Base-by-base conservation (phyloP, 1,140 invertebrate genomes). In the Adoxophyes honmai region DNA sequence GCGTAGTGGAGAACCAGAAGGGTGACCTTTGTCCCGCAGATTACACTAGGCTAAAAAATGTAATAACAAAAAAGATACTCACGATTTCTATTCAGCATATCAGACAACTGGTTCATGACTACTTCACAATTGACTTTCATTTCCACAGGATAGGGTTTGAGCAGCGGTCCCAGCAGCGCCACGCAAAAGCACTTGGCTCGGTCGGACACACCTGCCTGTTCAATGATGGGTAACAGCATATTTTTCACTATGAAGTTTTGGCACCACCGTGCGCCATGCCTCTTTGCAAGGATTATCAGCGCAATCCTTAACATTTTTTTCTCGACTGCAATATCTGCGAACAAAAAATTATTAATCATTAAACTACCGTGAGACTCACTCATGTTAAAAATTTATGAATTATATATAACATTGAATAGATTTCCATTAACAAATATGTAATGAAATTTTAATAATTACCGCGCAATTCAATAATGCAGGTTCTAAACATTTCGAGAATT, bases 51-150 rank as follows among this genome's bases (percentile, higher is more conserved):
- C 15, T 52, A 55, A 51, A 52, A 36, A n/a, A 60, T 33, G 18
- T 57, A 52, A 55, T 39, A 15, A 57, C 34, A 56, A 53, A 34
- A 28, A 3, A 37, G 44, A 51, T 52, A 81, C 78, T 85, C 67
- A 89, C 86, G 61, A 70, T 72, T 64, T 9, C 66, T 52, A 5
- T 86, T 64, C 21, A 84, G 60, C 62, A 86, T 79, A 53, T 78
- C 71, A 14, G 73, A 37, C 4, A 88, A 57, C 36, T 81, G 71
- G 56, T 84, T 83, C 4, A 83, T 66, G 15, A 78, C 69, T 51
- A 88, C 80, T 72, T 89, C 82, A 60, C 75, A 78, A 48, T 89
- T 74, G 4, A 84, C 69, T 66, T 78, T 81, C 84, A 88, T 88
- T 34, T 82, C 73, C 4, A 34, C 38, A 9, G 85, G 81, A 56